phyloP scores from a whole-genome alignment of 2,888 invertebrate genomes.

The Chouioia cunea region DNA sequence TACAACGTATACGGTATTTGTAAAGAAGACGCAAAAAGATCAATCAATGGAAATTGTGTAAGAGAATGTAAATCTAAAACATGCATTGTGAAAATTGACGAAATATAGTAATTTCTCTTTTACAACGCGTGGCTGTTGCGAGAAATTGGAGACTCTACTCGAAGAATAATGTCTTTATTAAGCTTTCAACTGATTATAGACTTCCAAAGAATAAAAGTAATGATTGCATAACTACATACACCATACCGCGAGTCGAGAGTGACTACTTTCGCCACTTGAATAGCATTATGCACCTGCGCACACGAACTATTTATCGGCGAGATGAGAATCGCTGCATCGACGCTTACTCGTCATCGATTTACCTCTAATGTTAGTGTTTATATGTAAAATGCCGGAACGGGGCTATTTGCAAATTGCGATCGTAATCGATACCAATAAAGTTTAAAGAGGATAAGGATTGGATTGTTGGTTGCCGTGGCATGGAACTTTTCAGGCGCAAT shows the following conservation, averaged over 20 bases:
- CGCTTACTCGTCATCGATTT: constrained; percentile 30
- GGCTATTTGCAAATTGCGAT: constrained; percentile 44
- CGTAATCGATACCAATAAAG: constrained; percentile 45
- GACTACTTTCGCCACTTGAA: constrained; percentile 12
- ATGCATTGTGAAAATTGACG: neutral
- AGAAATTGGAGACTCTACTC: too few relatives aligned
- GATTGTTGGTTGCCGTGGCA: constrained; percentile 34
- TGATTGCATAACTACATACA: neutral
- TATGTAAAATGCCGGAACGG: constrained; percentile 48
- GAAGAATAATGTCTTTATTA: constrained; percentile 13
- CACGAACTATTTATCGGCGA: constrained; percentile 35
- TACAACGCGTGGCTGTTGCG: too few relatives aligned
- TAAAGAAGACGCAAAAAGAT: too few relatives aligned
- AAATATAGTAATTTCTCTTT: neutral
- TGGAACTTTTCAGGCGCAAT: constrained; percentile 41
- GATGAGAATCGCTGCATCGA: neutral
- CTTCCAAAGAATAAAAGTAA: constrained; percentile 12
- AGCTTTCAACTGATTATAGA: constrained; percentile 39
- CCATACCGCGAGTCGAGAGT: too few relatives aligned
- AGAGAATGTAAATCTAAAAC: too few relatives aligned
- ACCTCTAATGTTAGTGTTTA: constrained; percentile 46
- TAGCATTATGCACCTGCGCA: constrained; percentile 38
- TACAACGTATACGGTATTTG: too few relatives aligned
- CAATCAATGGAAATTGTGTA: too few relatives aligned
- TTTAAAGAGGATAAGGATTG: constrained; percentile 44